A percentile compares a stretch with the other conserved stretches of the same genome.
phyloP scores from a whole-genome alignment of 1,140 invertebrate species.

The Himalopsyche phryganea region DNA sequence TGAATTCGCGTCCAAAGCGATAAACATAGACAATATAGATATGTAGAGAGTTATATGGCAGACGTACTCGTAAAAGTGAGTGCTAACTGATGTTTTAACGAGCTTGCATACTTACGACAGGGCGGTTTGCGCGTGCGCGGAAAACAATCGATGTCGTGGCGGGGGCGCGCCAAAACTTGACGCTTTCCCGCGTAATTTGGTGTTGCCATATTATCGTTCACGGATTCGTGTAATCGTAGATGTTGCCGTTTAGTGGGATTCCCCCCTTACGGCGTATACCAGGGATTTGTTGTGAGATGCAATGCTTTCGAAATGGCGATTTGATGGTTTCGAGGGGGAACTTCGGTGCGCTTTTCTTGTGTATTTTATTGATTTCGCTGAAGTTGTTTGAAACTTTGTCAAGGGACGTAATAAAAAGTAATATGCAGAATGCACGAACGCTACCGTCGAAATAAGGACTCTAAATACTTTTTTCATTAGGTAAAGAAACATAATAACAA shows the following conservation, averaged over 20 bases:
- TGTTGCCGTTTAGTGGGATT: conserved; percentile 4
- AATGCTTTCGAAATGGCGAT: conserved; percentile 1
- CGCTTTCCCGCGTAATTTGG: conserved; percentile 3
- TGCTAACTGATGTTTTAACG: conserved; percentile 26
- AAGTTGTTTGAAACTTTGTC: too few relatives aligned
- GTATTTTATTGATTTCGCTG: too few relatives aligned
- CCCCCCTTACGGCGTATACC: neutral
- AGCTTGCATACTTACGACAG: neutral
- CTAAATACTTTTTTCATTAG: too few relatives aligned
- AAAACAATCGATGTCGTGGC: conserved; percentile 10
- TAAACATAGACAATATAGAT: conserved; percentile 9
- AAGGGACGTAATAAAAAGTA: too few relatives aligned
- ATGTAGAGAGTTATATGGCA: conserved; percentile 1
- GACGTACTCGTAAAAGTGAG: conserved; percentile 22
- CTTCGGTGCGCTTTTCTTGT: too few relatives aligned
- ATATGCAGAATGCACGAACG: too few relatives aligned
- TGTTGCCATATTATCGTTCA: conserved; percentile 2
- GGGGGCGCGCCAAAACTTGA: conserved; percentile 5
- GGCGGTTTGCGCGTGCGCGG: neutral
- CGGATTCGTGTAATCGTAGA: conserved; percentile 3
- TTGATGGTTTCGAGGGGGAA: neutral
- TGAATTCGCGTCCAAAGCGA: conserved; percentile 38
- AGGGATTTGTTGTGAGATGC: conserved; percentile 3
- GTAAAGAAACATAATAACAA: too few relatives aligned
- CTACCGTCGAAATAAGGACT: too few relatives aligned